A percentile compares a stretch with the other conserved stretches of the same genome.
Evolutionary conservation across 2,797 vertebrate species (phyloP).

Genomic region (Xiphorhynchus erythropygius): DNA sequence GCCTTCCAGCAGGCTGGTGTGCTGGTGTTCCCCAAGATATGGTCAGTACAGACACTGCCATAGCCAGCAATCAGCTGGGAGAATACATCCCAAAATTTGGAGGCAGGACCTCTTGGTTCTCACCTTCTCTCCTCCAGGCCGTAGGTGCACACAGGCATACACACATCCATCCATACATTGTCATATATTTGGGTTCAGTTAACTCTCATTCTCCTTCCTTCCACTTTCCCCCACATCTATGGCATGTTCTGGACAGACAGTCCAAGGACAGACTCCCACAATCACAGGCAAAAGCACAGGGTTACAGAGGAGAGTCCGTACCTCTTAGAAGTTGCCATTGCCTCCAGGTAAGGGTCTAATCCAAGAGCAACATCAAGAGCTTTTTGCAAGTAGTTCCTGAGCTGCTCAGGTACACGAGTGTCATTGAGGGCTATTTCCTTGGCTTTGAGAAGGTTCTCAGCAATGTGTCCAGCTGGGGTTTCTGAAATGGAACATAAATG

Average conservation of each 20-base stretch:
- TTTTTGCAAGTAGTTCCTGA: slow-evolving; percentile 72
- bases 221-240: accelerated
- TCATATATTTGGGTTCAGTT: neutral
- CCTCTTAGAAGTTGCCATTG: slow-evolving; percentile 8
- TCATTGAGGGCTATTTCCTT: slow-evolving; percentile 67
- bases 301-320: neutral
- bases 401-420: slow-evolving; percentile 70
- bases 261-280: neutral
- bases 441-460: slow-evolving; percentile 79
- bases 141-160: neutral
- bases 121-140: neutral
- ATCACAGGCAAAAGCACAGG: neutral
- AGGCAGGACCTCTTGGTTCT: neutral
- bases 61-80: accelerated
- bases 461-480: slow-evolving; percentile 75
- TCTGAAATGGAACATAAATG: slow-evolving; percentile 70
- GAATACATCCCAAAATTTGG: neutral
- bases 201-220: neutral
- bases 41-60: neutral
- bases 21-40: neutral
- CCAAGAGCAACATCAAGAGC: slow-evolving; percentile 78
- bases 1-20: neutral
- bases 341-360: slow-evolving; percentile 70
- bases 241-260: neutral
- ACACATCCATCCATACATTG: accelerated